These are phyloP conservation scores for Pangasianodon hypophthalmus DNA, from an alignment of 2,113 vertebrate species.

Conservation along the genomic window DNA sequence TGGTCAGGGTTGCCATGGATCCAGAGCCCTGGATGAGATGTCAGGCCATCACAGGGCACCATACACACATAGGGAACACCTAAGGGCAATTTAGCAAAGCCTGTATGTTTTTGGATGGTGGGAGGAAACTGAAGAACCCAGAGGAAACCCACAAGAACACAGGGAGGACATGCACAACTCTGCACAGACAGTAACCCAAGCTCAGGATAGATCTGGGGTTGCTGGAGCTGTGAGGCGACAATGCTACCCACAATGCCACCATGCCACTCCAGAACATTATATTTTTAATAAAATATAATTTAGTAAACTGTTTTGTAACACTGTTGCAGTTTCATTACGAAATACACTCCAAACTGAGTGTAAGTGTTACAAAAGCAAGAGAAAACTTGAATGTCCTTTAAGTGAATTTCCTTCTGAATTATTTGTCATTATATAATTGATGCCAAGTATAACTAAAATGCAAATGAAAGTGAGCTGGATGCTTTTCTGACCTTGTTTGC, in stretches of 20 bases:
- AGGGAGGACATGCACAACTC: neutral
- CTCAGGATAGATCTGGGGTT: neutral
- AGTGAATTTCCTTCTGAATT: neutral
- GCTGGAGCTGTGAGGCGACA: neutral
- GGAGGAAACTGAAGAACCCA: too few species aligned
- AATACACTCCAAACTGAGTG: neutral
- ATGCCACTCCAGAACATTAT: too few species aligned
- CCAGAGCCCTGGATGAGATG: neutral
- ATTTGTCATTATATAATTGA: neutral
- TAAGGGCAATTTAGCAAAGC: neutral
- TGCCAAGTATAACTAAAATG: neutral
- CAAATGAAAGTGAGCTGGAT: neutral
- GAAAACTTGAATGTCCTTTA: neutral
- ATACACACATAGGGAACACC: neutral
- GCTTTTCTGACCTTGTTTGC: conserved; percentile 62
- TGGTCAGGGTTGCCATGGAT: neutral
- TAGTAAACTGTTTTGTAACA: too few species aligned
- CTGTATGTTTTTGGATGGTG: neutral
- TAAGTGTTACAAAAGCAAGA: neutral
- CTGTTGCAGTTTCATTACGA: too few species aligned
- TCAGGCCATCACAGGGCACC: neutral
- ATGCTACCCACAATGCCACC: neutral
- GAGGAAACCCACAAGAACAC: neutral
- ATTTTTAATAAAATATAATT: too few species aligned
- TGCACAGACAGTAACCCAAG: neutral